Evolutionary conservation across 2,113 vertebrate species (phyloP).

Genomic region (Petroica traversi): DNA sequence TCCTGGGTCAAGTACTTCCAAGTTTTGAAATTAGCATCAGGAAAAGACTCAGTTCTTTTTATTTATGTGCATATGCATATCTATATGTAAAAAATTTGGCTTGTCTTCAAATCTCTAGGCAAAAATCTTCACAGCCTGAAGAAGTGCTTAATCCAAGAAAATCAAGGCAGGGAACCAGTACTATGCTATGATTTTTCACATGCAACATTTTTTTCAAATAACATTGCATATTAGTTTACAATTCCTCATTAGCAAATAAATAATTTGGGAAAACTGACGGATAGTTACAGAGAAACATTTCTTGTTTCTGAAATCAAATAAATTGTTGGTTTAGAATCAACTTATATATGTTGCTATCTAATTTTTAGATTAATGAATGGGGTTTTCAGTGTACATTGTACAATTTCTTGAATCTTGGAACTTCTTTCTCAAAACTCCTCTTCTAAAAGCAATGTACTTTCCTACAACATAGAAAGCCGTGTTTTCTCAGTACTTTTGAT

Average conservation of each 20-base stretch:
- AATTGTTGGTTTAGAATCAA: background rate
- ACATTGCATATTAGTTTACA: background rate
- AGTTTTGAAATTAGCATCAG: background rate
- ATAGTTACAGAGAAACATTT: background rate
- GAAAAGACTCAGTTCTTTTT: background rate
- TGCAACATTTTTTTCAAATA: background rate
- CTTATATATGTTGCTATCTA: background rate
- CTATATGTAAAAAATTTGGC: rapidly evolving
- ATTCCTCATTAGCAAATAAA: background rate
- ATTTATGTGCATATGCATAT: background rate
- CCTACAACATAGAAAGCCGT: background rate
- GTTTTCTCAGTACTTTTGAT: background rate
- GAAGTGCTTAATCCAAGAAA: background rate
- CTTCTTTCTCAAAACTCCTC: background rate
- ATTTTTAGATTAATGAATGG: background rate
- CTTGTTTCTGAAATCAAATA: background rate
- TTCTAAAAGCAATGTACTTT: background rate
- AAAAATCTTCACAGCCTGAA: background rate
- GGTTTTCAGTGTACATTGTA: background rate
- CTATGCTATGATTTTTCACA: background rate
- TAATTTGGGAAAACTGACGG: background rate
- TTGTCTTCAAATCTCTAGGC: background rate
- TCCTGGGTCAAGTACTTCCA: background rate
- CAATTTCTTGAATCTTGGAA: background rate
- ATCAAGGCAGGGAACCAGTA: background rate